Percentiles rank a stretch among this genome's conserved stretches.
phyloP scores from a whole-genome alignment of 1,140 invertebrate species.

The Cardiocondyla obscurior region DNA sequence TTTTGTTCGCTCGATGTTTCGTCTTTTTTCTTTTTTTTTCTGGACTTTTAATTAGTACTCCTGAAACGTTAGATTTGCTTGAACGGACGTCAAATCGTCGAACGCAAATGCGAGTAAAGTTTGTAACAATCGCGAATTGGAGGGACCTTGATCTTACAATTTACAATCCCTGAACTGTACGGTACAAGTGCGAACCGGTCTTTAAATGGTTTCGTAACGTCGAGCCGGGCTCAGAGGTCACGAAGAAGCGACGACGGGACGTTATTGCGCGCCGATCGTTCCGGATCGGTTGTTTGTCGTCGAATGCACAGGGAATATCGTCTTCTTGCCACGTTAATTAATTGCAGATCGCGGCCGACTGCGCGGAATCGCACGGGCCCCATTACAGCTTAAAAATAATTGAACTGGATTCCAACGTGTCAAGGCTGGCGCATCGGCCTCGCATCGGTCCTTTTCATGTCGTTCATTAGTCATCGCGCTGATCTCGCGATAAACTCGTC shows the following conservation, averaged over 20 bases:
- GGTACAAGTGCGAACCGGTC: neutral
- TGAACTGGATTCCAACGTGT: slow-evolving; percentile 70
- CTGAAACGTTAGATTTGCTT: neutral
- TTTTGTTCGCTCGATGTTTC: neutral
- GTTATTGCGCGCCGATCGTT: slow-evolving; percentile 48
- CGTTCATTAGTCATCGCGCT: slow-evolving; percentile 38
- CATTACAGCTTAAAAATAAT: slow-evolving; percentile 69
- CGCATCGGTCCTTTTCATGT: slow-evolving; percentile 43
- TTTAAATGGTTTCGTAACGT: slow-evolving; percentile 57
- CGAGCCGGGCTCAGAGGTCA: slow-evolving; percentile 31
- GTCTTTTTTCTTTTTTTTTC: too few species aligned
- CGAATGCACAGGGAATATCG: slow-evolving; percentile 12
- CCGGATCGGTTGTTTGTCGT: neutral
- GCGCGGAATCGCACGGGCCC: neutral
- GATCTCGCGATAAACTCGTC: neutral
- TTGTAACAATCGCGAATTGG: neutral
- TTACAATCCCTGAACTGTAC: neutral
- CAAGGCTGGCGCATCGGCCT: slow-evolving; percentile 38
- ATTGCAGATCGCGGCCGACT: slow-evolving; percentile 48
- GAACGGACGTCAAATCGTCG: neutral
- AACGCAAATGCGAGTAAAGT: neutral
- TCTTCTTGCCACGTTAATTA: slow-evolving; percentile 63
- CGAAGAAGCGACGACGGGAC: neutral
- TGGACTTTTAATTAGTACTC: neutral
- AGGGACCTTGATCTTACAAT: neutral